These are phyloP conservation scores for Brachystomella parvula DNA, from an alignment of 1,140 invertebrate genomes.

Conservation along the genomic window DNA sequence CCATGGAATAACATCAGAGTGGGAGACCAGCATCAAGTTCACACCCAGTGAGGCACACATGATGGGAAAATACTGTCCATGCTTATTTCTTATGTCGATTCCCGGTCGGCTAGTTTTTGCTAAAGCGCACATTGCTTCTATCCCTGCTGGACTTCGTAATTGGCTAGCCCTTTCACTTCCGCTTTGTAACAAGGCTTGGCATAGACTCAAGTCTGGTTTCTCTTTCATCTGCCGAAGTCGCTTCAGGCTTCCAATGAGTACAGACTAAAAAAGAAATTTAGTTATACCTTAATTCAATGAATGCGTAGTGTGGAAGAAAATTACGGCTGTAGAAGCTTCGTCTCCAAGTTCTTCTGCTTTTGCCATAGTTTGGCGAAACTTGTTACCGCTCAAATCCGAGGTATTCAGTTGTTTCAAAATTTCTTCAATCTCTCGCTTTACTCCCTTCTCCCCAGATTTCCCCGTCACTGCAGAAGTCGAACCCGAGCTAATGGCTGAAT, in stretches of 20 bases:
- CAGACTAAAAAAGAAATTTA: constrained; percentile 13
- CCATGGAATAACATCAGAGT: constrained; percentile 6
- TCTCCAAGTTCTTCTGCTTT: constrained; percentile 15
- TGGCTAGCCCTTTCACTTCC: constrained; percentile 12
- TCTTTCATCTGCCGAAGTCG: constrained; percentile 22
- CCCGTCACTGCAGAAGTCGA: not conserved
- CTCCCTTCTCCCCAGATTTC: not conserved
- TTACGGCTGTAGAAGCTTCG: constrained; percentile 14
- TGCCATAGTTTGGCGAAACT: constrained; percentile 18
- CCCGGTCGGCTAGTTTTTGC: not conserved
- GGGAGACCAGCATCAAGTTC: not conserved
- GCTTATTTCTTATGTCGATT: constrained; percentile 27
- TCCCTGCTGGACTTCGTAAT: constrained; percentile 12
- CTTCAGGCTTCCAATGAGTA: constrained; percentile 23
- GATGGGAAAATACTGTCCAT: not conserved
- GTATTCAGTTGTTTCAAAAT: constrained; percentile 12
- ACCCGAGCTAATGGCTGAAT: not conserved
- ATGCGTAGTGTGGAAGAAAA: too few relatives aligned
- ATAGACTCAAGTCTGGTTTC: constrained; percentile 22
- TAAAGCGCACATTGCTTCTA: constrained; percentile 16
- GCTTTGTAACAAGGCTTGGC: constrained; percentile 16
- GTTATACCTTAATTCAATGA: constrained; percentile 3
- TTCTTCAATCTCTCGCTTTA: not conserved
- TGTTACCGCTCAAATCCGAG: constrained; percentile 12
- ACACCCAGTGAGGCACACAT: not conserved